Base-by-base conservation (phyloP, 2,888 invertebrate genomes). In the Drosophila vallismaia region DNA sequence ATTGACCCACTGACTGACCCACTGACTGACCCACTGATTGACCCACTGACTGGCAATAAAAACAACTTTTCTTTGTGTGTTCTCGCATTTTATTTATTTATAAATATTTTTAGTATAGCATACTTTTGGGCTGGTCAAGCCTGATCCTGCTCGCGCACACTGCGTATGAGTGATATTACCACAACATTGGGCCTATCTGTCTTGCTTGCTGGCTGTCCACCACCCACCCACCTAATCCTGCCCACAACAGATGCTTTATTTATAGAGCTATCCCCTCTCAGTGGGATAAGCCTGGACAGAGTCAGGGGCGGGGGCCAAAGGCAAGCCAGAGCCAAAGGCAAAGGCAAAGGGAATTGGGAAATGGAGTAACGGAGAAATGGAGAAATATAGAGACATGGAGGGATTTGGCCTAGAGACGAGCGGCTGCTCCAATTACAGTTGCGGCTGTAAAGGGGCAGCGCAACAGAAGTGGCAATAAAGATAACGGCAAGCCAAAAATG, bases 381-480 rank as follows among this genome's bases (percentile, higher is more conserved):
- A 31, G 29, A 14, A 10, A 14, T 28, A 19, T 19, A 19, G 19
- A 14, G 44, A 44, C 12, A 40, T 14, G 19, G 44, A 53, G 45
- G 31, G n/a, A 49, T 24, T 63, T 42, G 19, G 42, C 26, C 68
- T 53, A 38, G 54, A 54, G 68, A 45, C 68, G 40, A 9, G 40
- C 28, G 24, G 48, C 33, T 50, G 51, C 60, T 71, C 71, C 71
- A 50, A 64, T 63, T 70, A 54, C 64, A 67, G 55, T 51, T 51
- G 70, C 55, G 66, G 66, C 55, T 51, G 66, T 73, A 71, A 73
- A 72, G 70, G 54, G 64, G 40, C 66, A 72, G 74, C 62, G 66
- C 73, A 64, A 73, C 74, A 59, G 74, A 64, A 71, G 66, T 73
- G 48, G 57, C 74, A 58, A 87, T 85, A 81, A 82, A 81, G 88